These are phyloP conservation scores for Catamblyrhynchus diadema DNA, from an alignment of 2,797 vertebrate genomes.

Conservation along the genomic window DNA sequence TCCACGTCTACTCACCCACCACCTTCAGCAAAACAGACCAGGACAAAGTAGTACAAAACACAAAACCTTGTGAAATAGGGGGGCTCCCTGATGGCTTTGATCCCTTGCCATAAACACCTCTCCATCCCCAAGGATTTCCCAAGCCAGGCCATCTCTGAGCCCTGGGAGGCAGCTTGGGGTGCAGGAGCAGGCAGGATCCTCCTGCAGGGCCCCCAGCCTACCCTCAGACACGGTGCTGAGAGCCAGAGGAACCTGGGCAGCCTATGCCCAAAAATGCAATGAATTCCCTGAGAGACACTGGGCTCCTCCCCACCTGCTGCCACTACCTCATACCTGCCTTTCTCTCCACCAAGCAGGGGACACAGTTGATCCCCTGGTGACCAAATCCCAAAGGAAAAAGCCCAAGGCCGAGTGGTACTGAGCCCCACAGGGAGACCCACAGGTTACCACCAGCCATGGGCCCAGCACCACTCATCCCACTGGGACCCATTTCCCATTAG, in stretches of 20 bases:
- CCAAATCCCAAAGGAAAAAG: neutral
- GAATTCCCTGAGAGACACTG: fast-evolving
- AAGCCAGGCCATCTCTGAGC: conserved; percentile 75
- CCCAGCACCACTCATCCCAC: fast-evolving
- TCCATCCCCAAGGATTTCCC: conserved; percentile 77
- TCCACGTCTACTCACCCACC: conserved; percentile 75
- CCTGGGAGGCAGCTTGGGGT: conserved; percentile 75
- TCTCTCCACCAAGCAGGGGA: neutral
- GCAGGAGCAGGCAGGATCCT: conserved; percentile 78
- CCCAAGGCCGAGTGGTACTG: fast-evolving
- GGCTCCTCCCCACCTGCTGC: fast-evolving
- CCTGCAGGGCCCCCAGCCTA: conserved; percentile 78
- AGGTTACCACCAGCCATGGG: fast-evolving
- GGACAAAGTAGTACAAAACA: conserved; percentile 37
- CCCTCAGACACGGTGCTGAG: conserved; percentile 67
- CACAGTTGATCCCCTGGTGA: fast-evolving
- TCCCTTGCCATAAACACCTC: neutral
- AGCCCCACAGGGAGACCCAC: neutral
- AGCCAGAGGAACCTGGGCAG: conserved; percentile 73
- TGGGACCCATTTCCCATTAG: neutral
- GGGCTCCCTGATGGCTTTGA: neutral
- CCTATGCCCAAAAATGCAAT: conserved; percentile 70
- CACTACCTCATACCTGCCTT: fast-evolving
- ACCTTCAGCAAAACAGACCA: conserved; percentile 76
- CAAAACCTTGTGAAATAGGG: fast-evolving